phyloP scores from a whole-genome alignment of 2,113 vertebrate genomes.

The Salvelinus alpinus region DNA sequence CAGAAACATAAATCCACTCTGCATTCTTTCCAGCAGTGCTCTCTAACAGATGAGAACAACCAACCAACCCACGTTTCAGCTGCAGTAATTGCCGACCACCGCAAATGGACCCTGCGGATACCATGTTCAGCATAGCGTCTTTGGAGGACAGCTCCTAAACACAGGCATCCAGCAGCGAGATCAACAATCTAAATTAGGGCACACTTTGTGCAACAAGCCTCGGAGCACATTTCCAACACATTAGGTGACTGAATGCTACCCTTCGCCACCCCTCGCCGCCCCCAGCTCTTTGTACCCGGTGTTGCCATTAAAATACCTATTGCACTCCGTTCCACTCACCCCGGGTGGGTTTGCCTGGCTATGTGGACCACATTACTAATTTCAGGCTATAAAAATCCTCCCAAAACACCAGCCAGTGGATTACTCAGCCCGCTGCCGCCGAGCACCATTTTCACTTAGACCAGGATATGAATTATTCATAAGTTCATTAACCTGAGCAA shows the following conservation, averaged over 20 bases:
- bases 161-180: not conserved
- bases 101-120: not conserved
- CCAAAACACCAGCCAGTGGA: constrained; percentile 27
- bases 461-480: constrained; percentile 67
- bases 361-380: constrained; percentile 8
- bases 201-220: not conserved
- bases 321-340: not conserved
- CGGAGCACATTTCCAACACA: not conserved
- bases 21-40: not conserved
- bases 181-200: not conserved
- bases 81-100: not conserved
- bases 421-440: constrained; percentile 45
- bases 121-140: not conserved
- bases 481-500: constrained; percentile 64
- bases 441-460: constrained; percentile 43
- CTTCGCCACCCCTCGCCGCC: not conserved
- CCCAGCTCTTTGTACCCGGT: not conserved
- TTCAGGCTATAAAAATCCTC: constrained; percentile 11
- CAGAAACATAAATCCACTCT: not conserved
- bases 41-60: no score
- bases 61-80: no score
- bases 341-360: constrained; percentile 22
- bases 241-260: not conserved
- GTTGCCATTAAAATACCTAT: not conserved
- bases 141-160: not conserved